Conservation (phyloP, 1,140 invertebrate species). For the Elysia chlorotica region DNA sequence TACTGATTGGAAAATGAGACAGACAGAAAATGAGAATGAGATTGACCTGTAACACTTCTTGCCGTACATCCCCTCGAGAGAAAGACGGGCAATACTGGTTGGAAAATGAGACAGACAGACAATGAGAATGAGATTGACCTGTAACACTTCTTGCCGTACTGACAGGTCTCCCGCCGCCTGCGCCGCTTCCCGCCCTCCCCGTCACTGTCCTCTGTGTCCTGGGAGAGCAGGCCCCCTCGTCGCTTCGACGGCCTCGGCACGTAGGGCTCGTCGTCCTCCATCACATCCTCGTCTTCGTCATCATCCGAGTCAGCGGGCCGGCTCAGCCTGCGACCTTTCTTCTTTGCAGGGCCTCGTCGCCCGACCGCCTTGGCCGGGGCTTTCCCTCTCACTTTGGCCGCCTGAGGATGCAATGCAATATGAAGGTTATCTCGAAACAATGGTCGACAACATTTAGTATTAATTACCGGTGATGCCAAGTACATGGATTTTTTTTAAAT, state of each 20-base stretch:
- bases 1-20: too few species aligned
- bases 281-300: slow-evolving; percentile 41
- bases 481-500: too few species aligned
- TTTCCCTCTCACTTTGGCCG: background rate
- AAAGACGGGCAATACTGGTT: too few species aligned
- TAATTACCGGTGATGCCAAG: too few species aligned
- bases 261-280: slow-evolving; percentile 47
- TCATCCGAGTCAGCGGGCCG: slow-evolving; percentile 28
- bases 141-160: slow-evolving; percentile 60
- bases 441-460: too few species aligned
- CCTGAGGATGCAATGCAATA: too few species aligned
- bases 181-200: slow-evolving; percentile 35
- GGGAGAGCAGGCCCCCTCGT: slow-evolving; percentile 25
- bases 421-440: too few species aligned
- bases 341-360: slow-evolving; percentile 8
- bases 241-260: slow-evolving; percentile 45
- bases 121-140: too few species aligned
- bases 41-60: too few species aligned
- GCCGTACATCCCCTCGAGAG: too few species aligned
- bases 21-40: too few species aligned
- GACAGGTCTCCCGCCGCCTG: slow-evolving; percentile 41
- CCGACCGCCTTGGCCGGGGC: background rate
- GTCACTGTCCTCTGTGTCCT: slow-evolving; percentile 32
- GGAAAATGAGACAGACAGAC: too few species aligned
- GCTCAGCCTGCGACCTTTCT: slow-evolving; percentile 26